Evolutionary conservation across 2,888 invertebrate species (phyloP).

Genomic region (Ashinkailepas kermadecensis): DNA sequence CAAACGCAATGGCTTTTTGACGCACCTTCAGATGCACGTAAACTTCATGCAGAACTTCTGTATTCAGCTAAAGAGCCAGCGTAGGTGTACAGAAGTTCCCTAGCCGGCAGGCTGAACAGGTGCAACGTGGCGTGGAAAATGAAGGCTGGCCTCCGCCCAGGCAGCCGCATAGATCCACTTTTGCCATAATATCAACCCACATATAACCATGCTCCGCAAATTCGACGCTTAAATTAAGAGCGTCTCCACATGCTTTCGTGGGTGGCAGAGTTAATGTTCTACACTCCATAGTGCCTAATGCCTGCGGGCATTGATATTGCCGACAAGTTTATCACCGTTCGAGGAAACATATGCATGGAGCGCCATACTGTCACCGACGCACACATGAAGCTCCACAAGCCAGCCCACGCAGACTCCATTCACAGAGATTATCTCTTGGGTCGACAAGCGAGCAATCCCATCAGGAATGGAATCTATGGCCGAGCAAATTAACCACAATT

Average conservation of each 20-base stretch:
- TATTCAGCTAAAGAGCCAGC: background rate
- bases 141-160: background rate
- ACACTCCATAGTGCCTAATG: no score
- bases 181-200: background rate
- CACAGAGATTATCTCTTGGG: no score
- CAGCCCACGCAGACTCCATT: no score
- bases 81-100: background rate
- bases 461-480: no score
- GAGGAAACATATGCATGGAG: no score
- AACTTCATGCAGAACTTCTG: background rate
- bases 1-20: background rate
- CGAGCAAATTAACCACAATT: no score
- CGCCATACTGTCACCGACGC: no score
- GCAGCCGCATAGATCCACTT: background rate
- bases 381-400: no score
- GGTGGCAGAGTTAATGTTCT: no score
- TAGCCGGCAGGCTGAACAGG: background rate
- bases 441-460: no score
- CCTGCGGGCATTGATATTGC: no score
- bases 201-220: background rate
- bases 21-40: background rate
- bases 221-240: background rate
- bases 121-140: background rate
- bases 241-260: background rate
- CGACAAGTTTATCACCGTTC: no score